Percentiles rank a stretch among this genome's conserved stretches.
These are phyloP conservation scores for Tetraodon nigroviridis DNA, from an alignment of 2,113 vertebrate species.

Conservation along the genomic window DNA sequence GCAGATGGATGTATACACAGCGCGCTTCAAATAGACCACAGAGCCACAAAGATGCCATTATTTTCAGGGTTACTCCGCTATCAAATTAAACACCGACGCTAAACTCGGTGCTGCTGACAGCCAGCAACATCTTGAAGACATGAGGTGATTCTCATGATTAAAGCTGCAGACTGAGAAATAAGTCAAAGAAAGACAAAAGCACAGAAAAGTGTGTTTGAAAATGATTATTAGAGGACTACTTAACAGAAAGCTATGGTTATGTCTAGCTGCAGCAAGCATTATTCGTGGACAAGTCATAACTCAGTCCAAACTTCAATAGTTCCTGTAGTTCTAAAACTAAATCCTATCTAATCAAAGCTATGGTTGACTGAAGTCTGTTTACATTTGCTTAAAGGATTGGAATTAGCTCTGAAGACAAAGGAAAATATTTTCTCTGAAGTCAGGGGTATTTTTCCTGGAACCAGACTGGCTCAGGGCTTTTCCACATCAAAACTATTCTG, in stretches of 20 bases:
- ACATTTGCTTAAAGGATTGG: conserved; percentile 50
- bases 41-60: conserved; percentile 14
- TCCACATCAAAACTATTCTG: conserved; percentile 5
- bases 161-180: background rate
- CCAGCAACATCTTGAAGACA: conserved; percentile 12
- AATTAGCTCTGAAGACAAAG: conserved; percentile 54
- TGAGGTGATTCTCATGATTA: conserved; percentile 7
- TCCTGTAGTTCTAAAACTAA: conserved; percentile 13
- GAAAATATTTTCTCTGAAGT: conserved; percentile 49
- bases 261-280: conserved; percentile 9
- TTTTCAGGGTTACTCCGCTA: conserved; percentile 3
- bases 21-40: conserved; percentile 18
- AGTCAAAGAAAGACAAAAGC: background rate
- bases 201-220: background rate
- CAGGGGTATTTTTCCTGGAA: conserved; percentile 25
- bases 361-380: conserved; percentile 31
- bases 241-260: conserved; percentile 1
- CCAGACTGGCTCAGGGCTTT: background rate
- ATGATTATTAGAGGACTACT: conserved; percentile 6
- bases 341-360: conserved; percentile 30
- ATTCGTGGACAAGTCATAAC: conserved; percentile 13
- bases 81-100: conserved; percentile 7
- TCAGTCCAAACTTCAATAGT: conserved; percentile 14
- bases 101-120: conserved; percentile 1
- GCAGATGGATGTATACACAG: conserved; percentile 80